Conservation (phyloP, 2,888 invertebrate species). For the Drosophila niveifrons region DNA sequence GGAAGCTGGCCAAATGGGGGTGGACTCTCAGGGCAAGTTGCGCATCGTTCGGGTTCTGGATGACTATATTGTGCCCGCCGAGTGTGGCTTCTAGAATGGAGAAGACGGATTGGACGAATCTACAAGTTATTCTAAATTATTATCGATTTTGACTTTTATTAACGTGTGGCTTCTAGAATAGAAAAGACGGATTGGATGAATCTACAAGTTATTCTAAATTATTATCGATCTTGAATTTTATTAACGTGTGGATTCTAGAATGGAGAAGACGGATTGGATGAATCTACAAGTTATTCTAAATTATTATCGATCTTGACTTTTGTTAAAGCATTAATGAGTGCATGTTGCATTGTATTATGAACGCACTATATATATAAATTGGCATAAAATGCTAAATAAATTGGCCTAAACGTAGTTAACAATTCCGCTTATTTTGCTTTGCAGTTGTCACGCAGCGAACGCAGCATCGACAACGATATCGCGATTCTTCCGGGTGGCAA, state of each 20-base stretch:
- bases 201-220: conserved; percentile 29
- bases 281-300: conserved; percentile 22
- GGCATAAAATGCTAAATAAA: background rate
- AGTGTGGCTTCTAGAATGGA: conserved; percentile 52
- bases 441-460: conserved; percentile 63
- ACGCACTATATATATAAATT: background rate
- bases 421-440: conserved; percentile 13
- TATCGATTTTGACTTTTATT: background rate
- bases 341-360: background rate
- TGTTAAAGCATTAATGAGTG: background rate
- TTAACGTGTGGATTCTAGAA: too few relatives aligned
- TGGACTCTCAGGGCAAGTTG: conserved; percentile 49
- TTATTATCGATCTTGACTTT: conserved; percentile 4
- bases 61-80: conserved; percentile 66
- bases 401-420: background rate
- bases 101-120: background rate
- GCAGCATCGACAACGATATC: conserved; percentile 57
- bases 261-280: background rate
- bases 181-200: background rate
- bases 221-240: background rate
- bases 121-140: conserved; percentile 29
- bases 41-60: conserved; percentile 63
- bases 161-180: too few relatives aligned
- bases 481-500: conserved; percentile 39
- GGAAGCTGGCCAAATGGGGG: conserved; percentile 37